Evolutionary conservation across 2,888 invertebrate genomes (phyloP).

Genomic region (Sicus ferrugineus): DNA sequence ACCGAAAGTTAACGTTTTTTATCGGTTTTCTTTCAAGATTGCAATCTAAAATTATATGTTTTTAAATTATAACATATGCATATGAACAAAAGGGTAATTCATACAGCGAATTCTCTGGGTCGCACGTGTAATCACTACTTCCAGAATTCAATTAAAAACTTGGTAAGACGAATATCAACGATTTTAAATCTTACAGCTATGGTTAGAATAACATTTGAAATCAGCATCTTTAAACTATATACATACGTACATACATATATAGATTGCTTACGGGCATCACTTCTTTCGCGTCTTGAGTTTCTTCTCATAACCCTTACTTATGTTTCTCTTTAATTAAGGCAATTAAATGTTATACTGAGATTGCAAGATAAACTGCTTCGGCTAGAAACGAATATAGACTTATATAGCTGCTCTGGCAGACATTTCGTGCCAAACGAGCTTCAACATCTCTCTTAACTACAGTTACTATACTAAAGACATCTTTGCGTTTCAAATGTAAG

Average conservation of each 20-base stretch:
- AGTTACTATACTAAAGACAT: not conserved
- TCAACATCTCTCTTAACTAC: not conserved
- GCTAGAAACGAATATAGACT: not conserved
- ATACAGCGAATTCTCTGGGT: too few species aligned
- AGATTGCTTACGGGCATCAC: conserved; percentile 1
- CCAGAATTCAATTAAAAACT: too few species aligned
- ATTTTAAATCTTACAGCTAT: not conserved
- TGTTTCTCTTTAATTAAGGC: conserved; percentile 6
- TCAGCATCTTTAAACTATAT: not conserved
- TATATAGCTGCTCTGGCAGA: conserved; percentile 10
- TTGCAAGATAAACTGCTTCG: conserved; percentile 4
- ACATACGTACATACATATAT: not conserved
- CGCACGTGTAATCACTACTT: too few species aligned
- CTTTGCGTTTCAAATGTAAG: not conserved
- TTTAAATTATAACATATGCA: too few species aligned
- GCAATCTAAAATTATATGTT: too few species aligned
- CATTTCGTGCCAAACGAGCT: not conserved
- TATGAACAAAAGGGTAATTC: too few species aligned
- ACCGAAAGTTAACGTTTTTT: too few species aligned
- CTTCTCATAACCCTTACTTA: not conserved
- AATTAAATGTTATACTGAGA: conserved; percentile 9
- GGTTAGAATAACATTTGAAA: not conserved
- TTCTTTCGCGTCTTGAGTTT: not conserved
- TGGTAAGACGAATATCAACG: too few species aligned
- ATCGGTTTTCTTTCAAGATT: too few species aligned